Percentiles rank a stretch among this genome's conserved stretches.
These are phyloP conservation scores for Protodeltote pygarga DNA, from an alignment of 2,888 invertebrate genomes.

Conservation along the genomic window DNA sequence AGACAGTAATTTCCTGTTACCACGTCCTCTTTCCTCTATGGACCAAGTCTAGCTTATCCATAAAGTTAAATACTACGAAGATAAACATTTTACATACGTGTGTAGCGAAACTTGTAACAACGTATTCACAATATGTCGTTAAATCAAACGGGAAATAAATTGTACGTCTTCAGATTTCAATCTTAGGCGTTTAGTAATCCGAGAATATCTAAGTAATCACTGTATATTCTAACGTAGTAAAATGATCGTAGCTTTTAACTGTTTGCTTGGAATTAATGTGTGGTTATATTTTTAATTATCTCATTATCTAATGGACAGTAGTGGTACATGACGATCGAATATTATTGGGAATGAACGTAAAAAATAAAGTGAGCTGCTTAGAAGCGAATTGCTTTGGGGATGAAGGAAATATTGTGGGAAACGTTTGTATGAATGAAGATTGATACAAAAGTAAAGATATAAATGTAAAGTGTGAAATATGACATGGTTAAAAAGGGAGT, in stretches of 20 bases:
- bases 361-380: too few relatives aligned
- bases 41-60: background rate
- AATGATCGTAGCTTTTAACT: background rate
- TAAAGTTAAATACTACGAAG: conserved; percentile 11
- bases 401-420: too few relatives aligned
- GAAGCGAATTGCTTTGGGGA: too few relatives aligned
- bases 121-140: conserved; percentile 38
- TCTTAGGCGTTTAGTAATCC: conserved; percentile 20
- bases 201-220: conserved; percentile 24
- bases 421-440: too few relatives aligned
- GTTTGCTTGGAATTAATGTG: background rate
- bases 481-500: too few relatives aligned
- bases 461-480: too few relatives aligned
- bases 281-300: conserved; percentile 9
- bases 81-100: conserved; percentile 11
- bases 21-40: too few relatives aligned
- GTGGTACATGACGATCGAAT: too few relatives aligned
- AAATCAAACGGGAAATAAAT: conserved; percentile 37
- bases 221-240: conserved; percentile 1
- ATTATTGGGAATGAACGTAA: too few relatives aligned
- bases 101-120: conserved; percentile 25
- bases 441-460: too few relatives aligned
- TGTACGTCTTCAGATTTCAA: conserved; percentile 9
- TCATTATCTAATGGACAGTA: background rate
- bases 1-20: too few relatives aligned